Conservation (phyloP, 2,797 vertebrate species). For the Hippopotamyrus pictus region DNA sequence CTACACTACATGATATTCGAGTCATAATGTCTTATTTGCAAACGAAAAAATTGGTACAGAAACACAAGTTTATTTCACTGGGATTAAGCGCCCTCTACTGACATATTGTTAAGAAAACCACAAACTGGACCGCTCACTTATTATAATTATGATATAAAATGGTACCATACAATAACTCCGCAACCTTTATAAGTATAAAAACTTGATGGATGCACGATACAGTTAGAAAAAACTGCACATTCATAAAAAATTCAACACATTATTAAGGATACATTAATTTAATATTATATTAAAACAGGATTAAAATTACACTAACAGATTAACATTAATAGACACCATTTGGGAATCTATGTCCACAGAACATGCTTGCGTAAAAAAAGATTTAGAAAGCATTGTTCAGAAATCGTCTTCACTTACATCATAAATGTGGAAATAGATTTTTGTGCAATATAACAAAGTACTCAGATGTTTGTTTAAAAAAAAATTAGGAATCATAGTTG, state of each 20-base stretch:
- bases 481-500: neutral
- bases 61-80: neutral
- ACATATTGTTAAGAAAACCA: neutral
- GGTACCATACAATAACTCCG: neutral
- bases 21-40: neutral
- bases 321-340: neutral
- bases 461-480: neutral
- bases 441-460: neutral
- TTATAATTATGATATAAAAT: neutral
- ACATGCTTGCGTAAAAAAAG: neutral
- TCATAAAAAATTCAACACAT: neutral
- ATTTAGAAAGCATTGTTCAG: neutral
- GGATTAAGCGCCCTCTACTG: neutral
- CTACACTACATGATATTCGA: neutral
- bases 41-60: neutral
- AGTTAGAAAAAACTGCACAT: neutral
- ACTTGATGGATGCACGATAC: neutral
- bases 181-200: neutral
- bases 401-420: neutral
- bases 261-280: neutral
- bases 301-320: neutral
- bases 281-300: neutral
- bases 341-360: neutral
- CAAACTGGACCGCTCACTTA: neutral
- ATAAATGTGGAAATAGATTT: neutral